Evolutionary conservation across 2,888 invertebrate genomes (phyloP).

Genomic region (Euplagia quadripunctaria): DNA sequence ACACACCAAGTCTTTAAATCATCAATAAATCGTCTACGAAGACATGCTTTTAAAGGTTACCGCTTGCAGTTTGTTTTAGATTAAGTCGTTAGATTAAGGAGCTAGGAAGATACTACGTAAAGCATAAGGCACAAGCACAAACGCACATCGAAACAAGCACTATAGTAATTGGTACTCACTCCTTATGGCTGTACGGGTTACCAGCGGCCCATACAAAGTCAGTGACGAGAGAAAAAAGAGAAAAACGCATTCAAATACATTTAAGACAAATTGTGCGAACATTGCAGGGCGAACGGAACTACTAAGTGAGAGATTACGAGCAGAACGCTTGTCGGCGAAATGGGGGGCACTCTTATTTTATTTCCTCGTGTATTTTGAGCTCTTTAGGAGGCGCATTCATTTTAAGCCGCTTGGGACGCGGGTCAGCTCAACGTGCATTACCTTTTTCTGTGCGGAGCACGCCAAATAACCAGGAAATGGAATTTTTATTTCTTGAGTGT

Average conservation of each 20-base stretch:
- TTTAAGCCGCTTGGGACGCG: constrained; percentile 81
- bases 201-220: constrained; percentile 91
- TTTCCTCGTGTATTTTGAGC: constrained; percentile 83
- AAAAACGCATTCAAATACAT: constrained; percentile 88
- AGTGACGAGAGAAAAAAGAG: constrained; percentile 88
- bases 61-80: constrained; percentile 83
- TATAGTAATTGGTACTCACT: constrained; percentile 90
- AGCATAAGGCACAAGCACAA: constrained; percentile 86
- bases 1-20: constrained; percentile 75
- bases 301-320: constrained; percentile 88
- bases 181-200: constrained; percentile 89
- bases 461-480: constrained; percentile 60
- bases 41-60: constrained; percentile 74
- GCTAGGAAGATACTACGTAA: constrained; percentile 83
- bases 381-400: constrained; percentile 81
- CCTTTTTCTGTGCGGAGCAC: constrained; percentile 76
- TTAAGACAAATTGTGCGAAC: constrained; percentile 88
- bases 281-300: constrained; percentile 88
- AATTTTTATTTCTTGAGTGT: constrained; percentile 65
- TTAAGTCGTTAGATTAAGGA: constrained; percentile 67
- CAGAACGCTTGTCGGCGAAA: constrained; percentile 85
- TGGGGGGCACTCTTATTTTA: constrained; percentile 80
- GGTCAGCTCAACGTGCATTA: constrained; percentile 75
- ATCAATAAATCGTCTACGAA: constrained; percentile 64
- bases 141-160: constrained; percentile 86